Evolutionary conservation across 2,888 invertebrate species (phyloP).

Genomic region (Peribatodes rhomboidaria): DNA sequence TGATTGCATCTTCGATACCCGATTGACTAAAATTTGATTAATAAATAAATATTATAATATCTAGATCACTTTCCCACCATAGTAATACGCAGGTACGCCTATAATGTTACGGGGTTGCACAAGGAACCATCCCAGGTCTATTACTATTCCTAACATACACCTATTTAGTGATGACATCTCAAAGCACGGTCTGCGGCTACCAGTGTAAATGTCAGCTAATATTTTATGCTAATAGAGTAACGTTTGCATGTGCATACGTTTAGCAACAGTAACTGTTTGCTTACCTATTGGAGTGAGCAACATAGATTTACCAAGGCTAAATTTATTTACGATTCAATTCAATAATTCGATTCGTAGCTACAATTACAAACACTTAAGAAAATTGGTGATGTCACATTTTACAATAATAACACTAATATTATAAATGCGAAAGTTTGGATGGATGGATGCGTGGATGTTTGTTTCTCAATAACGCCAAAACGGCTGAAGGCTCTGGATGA

Average conservation of each 20-base stretch:
- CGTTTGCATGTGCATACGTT: slow-evolving; percentile 27
- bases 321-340: slow-evolving; percentile 12
- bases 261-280: slow-evolving; percentile 29
- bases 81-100: background rate
- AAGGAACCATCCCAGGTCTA: slow-evolving; percentile 16
- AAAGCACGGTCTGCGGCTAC: slow-evolving; percentile 8
- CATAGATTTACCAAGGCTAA: slow-evolving; percentile 17
- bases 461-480: too few species aligned
- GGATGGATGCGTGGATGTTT: too few species aligned
- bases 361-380: too few species aligned
- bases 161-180: slow-evolving; percentile 21
- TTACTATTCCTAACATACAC: slow-evolving; percentile 19
- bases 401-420: too few species aligned
- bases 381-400: too few species aligned
- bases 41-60: too few species aligned
- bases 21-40: too few species aligned
- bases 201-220: slow-evolving; percentile 40
- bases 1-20: too few species aligned
- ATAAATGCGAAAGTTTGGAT: too few species aligned
- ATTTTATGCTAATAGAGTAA: slow-evolving; percentile 34
- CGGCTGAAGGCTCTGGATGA: too few species aligned
- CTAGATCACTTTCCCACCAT: background rate
- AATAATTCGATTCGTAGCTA: background rate
- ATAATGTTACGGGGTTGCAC: slow-evolving; percentile 3
- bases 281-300: slow-evolving; percentile 1